Conservation (phyloP, 2,113 vertebrate species). For the Centropus unirufus region DNA sequence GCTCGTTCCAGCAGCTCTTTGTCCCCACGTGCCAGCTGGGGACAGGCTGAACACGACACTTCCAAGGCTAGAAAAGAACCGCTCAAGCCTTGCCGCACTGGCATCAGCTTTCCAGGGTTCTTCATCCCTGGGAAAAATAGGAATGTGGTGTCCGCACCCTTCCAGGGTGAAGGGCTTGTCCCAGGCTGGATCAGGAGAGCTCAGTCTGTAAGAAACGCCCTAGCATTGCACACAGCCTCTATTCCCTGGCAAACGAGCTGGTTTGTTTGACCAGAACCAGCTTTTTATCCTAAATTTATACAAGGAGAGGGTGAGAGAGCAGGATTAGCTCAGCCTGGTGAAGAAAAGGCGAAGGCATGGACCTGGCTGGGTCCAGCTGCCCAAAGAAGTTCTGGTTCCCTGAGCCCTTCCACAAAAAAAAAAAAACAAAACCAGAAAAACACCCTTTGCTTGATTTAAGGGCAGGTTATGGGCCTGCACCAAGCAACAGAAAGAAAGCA, state of each 20-base stretch:
- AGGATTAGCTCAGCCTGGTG: neutral
- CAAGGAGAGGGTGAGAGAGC: neutral
- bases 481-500: neutral
- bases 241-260: neutral
- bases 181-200: neutral
- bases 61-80: neutral
- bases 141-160: neutral
- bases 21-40: neutral
- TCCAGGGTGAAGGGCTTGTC: neutral
- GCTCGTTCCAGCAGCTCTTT: neutral
- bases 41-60: neutral
- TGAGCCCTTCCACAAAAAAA: rapidly evolving
- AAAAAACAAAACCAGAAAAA: neutral
- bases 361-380: neutral
- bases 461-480: rapidly evolving
- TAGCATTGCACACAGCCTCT: rapidly evolving
- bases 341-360: neutral
- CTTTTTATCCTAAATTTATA: neutral
- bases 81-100: neutral
- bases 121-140: neutral
- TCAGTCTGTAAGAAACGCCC: neutral
- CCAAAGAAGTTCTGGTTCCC: rapidly evolving
- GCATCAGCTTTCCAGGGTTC: neutral
- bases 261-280: neutral
- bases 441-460: rapidly evolving